These are phyloP conservation scores for Coracopsis vasa DNA, from an alignment of 2,113 vertebrate species.

Conservation along the genomic window DNA sequence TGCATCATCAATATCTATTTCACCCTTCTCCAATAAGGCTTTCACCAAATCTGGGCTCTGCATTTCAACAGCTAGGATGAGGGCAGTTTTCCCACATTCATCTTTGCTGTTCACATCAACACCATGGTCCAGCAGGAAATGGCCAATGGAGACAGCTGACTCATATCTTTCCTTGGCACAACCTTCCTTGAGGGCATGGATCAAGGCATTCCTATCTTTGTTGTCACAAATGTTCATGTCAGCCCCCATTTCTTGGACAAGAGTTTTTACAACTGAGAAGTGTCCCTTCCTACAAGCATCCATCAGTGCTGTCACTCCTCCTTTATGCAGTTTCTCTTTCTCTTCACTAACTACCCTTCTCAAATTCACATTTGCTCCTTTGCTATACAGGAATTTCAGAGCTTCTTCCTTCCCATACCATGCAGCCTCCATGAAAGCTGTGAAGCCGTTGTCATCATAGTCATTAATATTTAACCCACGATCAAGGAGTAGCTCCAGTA, in stretches of 20 bases:
- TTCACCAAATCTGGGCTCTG: slow-evolving; percentile 16
- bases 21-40: slow-evolving; percentile 47
- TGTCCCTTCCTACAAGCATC: slow-evolving; percentile 40
- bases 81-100: slow-evolving; percentile 60
- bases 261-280: background rate
- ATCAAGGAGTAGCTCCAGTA: slow-evolving; percentile 56
- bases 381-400: slow-evolving; percentile 54
- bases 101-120: slow-evolving; percentile 48
- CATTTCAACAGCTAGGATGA: slow-evolving; percentile 71
- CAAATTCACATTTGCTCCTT: slow-evolving; percentile 66
- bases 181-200: background rate
- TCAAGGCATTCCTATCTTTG: slow-evolving; percentile 65
- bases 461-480: slow-evolving; percentile 33
- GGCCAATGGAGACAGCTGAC: background rate
- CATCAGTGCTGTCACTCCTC: slow-evolving; percentile 73
- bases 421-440: slow-evolving; percentile 76
- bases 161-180: rapidly evolving
- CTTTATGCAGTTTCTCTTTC: slow-evolving; percentile 41
- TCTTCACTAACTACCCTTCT: background rate
- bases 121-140: background rate
- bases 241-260: slow-evolving; percentile 68
- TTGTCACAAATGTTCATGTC: slow-evolving; percentile 66
- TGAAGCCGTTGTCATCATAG: slow-evolving; percentile 64
- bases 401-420: background rate
- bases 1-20: slow-evolving; percentile 40